A percentile compares a stretch with the other conserved stretches of the same genome.
Conservation (phyloP, 2,888 invertebrate genomes). For the Hydroisotoma schaefferi region DNA sequence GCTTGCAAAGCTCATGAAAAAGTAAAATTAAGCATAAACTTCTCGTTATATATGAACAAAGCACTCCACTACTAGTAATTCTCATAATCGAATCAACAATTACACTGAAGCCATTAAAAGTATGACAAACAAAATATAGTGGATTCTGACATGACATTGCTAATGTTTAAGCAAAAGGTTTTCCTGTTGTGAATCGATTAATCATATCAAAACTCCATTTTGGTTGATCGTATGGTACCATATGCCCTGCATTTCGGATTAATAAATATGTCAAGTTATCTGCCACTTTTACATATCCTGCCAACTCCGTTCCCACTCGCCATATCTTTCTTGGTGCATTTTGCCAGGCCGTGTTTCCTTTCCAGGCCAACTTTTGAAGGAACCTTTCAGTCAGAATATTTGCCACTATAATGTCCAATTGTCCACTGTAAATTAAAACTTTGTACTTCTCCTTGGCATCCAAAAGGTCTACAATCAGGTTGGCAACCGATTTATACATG, state of each 20-base stretch:
- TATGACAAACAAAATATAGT: no score
- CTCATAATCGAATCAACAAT: no score
- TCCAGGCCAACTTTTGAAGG: slow-evolving; percentile 67
- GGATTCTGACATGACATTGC: no score
- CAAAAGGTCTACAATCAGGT: slow-evolving; percentile 66
- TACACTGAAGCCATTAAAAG: no score
- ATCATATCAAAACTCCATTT: slow-evolving; percentile 74
- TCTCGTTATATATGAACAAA: no score
- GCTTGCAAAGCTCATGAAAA: no score
- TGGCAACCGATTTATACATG: slow-evolving; percentile 59
- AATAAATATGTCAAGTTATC: slow-evolving; percentile 70
- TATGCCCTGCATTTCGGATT: slow-evolving; percentile 75
- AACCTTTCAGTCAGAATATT: slow-evolving; percentile 80
- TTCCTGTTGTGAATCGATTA: slow-evolving; percentile 59
- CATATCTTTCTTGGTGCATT: slow-evolving; percentile 65
- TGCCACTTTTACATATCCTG: slow-evolving; percentile 70
- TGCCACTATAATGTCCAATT: slow-evolving; percentile 85
- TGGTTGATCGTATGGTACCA: slow-evolving; percentile 77
- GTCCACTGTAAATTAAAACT: slow-evolving; percentile 82
- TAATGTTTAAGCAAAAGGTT: slow-evolving; percentile 30
- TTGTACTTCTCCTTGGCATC: slow-evolving; percentile 58
- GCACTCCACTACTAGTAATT: no score
- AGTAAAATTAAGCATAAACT: no score
- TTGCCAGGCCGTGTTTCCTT: slow-evolving; percentile 63
- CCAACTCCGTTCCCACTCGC: slow-evolving; percentile 64